These are phyloP conservation scores for Platyscapa corneri DNA, from an alignment of 1,140 invertebrate species.

Conservation along the genomic window DNA sequence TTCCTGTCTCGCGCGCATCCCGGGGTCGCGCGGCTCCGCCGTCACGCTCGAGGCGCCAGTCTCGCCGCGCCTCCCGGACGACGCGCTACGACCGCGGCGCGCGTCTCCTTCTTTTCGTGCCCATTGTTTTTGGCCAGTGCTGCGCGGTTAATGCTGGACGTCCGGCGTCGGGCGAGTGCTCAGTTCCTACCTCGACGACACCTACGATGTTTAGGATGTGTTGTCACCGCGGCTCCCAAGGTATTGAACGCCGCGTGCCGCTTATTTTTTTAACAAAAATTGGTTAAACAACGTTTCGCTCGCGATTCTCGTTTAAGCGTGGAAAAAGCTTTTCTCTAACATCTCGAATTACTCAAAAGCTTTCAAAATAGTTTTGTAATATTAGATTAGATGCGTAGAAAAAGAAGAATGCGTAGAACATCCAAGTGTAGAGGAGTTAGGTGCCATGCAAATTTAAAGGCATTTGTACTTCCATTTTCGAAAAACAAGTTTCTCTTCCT, in stretches of 20 bases:
- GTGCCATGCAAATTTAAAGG: background rate
- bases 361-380: background rate
- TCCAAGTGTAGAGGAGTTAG: background rate
- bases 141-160: background rate
- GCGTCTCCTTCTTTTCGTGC: background rate
- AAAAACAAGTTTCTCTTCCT: background rate
- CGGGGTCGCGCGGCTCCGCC: conserved; percentile 37
- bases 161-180: no score
- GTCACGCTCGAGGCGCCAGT: conserved; percentile 58
- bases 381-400: background rate
- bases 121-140: background rate
- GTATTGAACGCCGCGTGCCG: conserved; percentile 9
- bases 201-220: conserved; percentile 39
- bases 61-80: conserved; percentile 37
- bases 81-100: background rate
- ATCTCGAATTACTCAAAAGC: background rate
- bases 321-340: background rate
- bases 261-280: no score
- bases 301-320: background rate
- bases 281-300: no score
- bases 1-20: conserved; percentile 66
- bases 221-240: conserved; percentile 11
- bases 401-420: no score
- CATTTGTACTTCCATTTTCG: background rate
- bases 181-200: background rate